phyloP scores from a whole-genome alignment of 1,140 invertebrate species.

The Cotesia vestalis region DNA sequence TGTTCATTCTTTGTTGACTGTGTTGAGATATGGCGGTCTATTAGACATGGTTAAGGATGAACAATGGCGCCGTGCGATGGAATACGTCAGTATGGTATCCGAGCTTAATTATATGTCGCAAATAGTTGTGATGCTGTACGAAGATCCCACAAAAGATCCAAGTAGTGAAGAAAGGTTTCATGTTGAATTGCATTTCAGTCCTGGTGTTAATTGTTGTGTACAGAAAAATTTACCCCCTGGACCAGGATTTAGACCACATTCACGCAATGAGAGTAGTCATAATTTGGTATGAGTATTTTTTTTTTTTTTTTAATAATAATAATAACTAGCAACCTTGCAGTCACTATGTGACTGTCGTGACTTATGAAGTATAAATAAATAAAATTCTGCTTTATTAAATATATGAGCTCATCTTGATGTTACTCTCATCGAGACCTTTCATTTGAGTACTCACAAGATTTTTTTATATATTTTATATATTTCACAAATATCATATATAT shows the following conservation, averaged over 20 bases:
- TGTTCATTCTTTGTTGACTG: constrained; percentile 96
- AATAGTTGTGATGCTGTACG: constrained; percentile 99
- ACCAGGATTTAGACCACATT: constrained; percentile 92
- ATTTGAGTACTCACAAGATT: too few relatives aligned
- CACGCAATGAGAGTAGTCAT: constrained; percentile 76
- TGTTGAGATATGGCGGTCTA: constrained; percentile 92
- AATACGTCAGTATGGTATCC: constrained; percentile 95
- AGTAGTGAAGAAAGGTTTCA: constrained; percentile 92
- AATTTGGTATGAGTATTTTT: constrained; percentile 54
- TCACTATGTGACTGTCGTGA: too few relatives aligned
- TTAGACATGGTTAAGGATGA: constrained; percentile 91
- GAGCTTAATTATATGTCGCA: constrained; percentile 99
- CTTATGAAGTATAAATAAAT: too few relatives aligned
- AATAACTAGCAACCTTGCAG: too few relatives aligned
- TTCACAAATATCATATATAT: too few relatives aligned
- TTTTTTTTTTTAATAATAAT: not conserved
- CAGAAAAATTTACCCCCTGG: constrained; percentile 93
- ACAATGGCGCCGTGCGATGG: constrained; percentile 98
- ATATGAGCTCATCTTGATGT: too few relatives aligned
- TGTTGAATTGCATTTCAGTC: constrained; percentile 97
- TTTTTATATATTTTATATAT: too few relatives aligned
- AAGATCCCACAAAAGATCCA: constrained; percentile 96
- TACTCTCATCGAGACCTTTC: too few relatives aligned
- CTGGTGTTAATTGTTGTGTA: constrained; percentile 94
- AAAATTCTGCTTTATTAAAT: too few relatives aligned